These are phyloP conservation scores for Anas platyrhynchos DNA, from an alignment of 2,113 vertebrate genomes.

Conservation along the genomic window DNA sequence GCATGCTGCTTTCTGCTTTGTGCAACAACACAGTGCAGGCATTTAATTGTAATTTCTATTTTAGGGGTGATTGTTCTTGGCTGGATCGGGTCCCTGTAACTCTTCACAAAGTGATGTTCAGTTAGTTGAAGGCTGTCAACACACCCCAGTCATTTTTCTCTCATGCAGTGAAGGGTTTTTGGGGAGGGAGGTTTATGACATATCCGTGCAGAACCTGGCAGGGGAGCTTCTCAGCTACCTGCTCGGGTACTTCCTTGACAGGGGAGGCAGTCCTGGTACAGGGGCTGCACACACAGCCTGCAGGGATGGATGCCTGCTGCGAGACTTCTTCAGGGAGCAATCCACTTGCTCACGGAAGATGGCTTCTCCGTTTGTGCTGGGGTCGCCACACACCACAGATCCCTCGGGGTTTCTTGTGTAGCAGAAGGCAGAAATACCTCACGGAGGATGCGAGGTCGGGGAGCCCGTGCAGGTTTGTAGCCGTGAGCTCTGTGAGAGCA, in stretches of 20 bases:
- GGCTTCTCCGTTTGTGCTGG: neutral
- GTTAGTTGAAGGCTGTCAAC: slow-evolving; percentile 1
- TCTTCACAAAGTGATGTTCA: slow-evolving; percentile 8
- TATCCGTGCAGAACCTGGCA: neutral
- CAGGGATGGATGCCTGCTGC: neutral
- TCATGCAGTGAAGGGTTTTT: neutral
- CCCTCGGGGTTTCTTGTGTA: neutral
- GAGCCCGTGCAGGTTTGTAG: neutral
- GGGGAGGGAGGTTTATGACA: neutral
- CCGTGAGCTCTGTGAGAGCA: neutral
- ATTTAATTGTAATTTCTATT: slow-evolving; percentile 21
- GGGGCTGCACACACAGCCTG: neutral
- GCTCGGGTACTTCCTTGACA: neutral
- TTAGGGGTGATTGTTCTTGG: slow-evolving; percentile 34
- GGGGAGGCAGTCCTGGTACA: neutral
- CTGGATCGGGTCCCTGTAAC: neutral
- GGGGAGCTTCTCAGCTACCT: neutral
- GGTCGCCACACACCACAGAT: neutral
- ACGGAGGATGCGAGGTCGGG: neutral
- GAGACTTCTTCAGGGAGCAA: neutral
- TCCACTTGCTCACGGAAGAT: rapidly evolving
- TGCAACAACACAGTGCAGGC: neutral
- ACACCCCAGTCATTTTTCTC: neutral
- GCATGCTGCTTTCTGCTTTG: neutral
- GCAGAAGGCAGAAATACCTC: neutral